Evolutionary conservation across 2,113 vertebrate genomes (phyloP), one percentile per base, ranked within the genome.

Genomic region (Pangasianodon hypophthalmus): DNA sequence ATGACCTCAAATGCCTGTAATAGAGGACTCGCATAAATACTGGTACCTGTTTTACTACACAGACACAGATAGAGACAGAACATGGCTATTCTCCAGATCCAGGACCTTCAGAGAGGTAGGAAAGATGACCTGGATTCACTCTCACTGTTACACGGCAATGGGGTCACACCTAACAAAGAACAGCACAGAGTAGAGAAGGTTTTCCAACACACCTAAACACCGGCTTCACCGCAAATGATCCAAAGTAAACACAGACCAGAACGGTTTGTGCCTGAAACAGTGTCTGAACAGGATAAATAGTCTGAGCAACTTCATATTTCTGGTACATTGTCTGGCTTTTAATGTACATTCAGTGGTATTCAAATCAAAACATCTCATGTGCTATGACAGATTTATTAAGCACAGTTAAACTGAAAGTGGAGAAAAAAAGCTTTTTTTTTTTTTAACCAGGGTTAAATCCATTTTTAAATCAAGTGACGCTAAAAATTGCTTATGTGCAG

Each of bases 221-320:
- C 56, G 88, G 88, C 60, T 84, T 73, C 52, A 58, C 86, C 2
- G n/a, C n/a, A 82, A 46, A 88, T 14, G 11, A 32, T 84, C 81
- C 88, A 88, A 75, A 14, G 16, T 88, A 88, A 88, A 88, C 88
- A 84, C 81, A 88, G 8, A 41, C 60, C 79, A 69, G 32, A 79
- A 62, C 24, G 48, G n/a, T 50, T 86, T 18, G n/a, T 69, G 46
- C 6, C 77, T 67, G 77, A 29, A 73, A 88, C 60, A 60, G 64
- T 84, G 50, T 58, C 44, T 58, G 41, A 73, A 73, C 26, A 60
- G 81, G 41, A 54, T 58, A 73, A 84, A 84, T 24, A 37, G 48
- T 82, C 77, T 79, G 60, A 52, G 58, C n/a, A 88, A 88, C 46
- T 13, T 41, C 50, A 32, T 21, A 56, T 69, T 75, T 84, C 64